Percentiles rank a stretch among this genome's conserved stretches.
These are phyloP conservation scores for Hippocampus barbouri DNA, from an alignment of 2,113 vertebrate genomes.

Conservation along the genomic window DNA sequence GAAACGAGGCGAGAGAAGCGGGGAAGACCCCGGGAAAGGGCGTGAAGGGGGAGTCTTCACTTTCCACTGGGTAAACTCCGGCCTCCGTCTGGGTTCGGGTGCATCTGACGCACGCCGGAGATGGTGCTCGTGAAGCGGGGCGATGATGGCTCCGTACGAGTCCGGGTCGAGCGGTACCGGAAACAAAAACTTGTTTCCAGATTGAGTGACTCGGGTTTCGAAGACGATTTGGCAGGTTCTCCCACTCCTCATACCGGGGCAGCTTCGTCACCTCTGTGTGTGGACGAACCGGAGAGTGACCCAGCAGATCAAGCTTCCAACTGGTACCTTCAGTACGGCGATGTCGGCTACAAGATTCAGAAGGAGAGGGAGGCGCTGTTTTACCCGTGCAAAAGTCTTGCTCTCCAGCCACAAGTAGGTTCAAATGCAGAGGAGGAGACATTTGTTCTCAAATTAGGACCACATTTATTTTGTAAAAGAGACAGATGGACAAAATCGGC, in stretches of 20 bases:
- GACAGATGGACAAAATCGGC: too few species aligned
- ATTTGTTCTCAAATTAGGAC: background rate
- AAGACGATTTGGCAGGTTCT: conserved; percentile 63
- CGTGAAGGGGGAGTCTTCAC: too few species aligned
- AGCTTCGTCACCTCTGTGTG: conserved; percentile 2
- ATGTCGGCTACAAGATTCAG: conserved; percentile 79
- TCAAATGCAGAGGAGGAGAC: background rate
- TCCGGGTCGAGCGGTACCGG: conserved; percentile 48
- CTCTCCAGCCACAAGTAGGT: conserved; percentile 84
- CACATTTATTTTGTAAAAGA: too few species aligned
- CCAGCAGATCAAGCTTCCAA: conserved; percentile 26
- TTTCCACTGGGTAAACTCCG: background rate
- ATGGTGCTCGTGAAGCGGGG: conserved; percentile 52
- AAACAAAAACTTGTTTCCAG: conserved; percentile 68
- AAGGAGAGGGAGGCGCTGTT: conserved; percentile 77
- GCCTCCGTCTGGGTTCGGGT: background rate
- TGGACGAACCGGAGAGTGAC: conserved; percentile 3
- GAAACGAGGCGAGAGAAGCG: conserved; percentile 41
- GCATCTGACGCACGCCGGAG: background rate
- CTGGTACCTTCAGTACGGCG: conserved; percentile 81
- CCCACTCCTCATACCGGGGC: conserved; percentile 25
- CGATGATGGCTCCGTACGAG: background rate
- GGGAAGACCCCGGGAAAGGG: conserved; percentile 64
- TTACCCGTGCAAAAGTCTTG: conserved; percentile 75
- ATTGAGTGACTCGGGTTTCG: conserved; percentile 76